Conservation (phyloP, 1,140 invertebrate genomes). For the Phthorimaea operculella region DNA sequence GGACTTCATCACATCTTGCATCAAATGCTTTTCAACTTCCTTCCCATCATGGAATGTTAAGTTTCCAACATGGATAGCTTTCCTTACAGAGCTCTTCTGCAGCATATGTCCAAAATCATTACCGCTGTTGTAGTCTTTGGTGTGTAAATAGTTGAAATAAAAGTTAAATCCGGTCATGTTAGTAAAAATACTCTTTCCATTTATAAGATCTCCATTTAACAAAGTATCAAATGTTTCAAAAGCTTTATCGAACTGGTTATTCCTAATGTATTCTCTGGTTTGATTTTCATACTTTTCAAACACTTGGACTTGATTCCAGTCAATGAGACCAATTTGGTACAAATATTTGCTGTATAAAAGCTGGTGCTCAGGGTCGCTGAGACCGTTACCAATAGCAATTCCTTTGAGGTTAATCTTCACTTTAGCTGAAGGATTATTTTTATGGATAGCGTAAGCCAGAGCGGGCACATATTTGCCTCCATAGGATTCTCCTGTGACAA, state of each 20-base stretch:
- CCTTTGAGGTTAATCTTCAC: slow-evolving; percentile 76
- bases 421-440: slow-evolving; percentile 64
- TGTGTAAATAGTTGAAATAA: slow-evolving; percentile 84
- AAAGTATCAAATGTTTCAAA: slow-evolving; percentile 78
- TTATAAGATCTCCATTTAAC: slow-evolving; percentile 76
- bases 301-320: slow-evolving; percentile 70
- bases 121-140: slow-evolving; percentile 58
- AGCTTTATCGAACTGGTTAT: slow-evolving; percentile 73
- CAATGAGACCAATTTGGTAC: slow-evolving; percentile 83
- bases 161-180: slow-evolving; percentile 83
- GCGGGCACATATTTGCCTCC: slow-evolving; percentile 88
- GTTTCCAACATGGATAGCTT: slow-evolving; percentile 86
- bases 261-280: slow-evolving; percentile 70
- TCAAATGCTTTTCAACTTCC: slow-evolving; percentile 75
- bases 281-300: slow-evolving; percentile 73
- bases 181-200: slow-evolving; percentile 74
- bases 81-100: slow-evolving; percentile 71
- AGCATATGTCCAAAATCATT: slow-evolving; percentile 69
- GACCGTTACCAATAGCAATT: slow-evolving; percentile 87
- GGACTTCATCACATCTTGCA: slow-evolving; percentile 85
- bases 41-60: slow-evolving; percentile 72
- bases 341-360: slow-evolving; percentile 83
- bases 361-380: slow-evolving; percentile 85
- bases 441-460: slow-evolving; percentile 79
- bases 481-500: slow-evolving; percentile 89